These are phyloP conservation scores for Cotesia glomerata DNA, from an alignment of 1,140 invertebrate species.

Conservation along the genomic window DNA sequence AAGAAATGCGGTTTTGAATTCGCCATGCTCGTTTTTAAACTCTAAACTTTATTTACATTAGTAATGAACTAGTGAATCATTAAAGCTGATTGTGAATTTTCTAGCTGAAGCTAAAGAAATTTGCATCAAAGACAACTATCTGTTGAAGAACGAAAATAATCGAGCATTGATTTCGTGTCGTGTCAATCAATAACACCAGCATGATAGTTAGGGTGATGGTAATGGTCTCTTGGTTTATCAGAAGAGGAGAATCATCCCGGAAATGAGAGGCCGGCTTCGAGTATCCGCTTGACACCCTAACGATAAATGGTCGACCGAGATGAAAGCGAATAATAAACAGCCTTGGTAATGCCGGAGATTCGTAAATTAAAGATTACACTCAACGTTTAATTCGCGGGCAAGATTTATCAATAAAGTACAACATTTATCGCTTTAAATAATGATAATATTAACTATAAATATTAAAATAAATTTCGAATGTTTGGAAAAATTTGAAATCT, in stretches of 20 bases:
- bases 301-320: slow-evolving; percentile 2
- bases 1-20: not conserved
- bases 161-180: slow-evolving; percentile 1
- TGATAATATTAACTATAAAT: too few species aligned
- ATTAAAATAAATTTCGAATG: too few species aligned
- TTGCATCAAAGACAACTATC: not conserved
- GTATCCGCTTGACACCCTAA: slow-evolving; percentile 28
- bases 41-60: too few species aligned
- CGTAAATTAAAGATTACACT: slow-evolving; percentile 4
- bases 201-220: slow-evolving; percentile 4
- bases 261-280: slow-evolving; percentile 32
- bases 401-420: not conserved
- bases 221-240: slow-evolving; percentile 5
- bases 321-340: slow-evolving; percentile 26
- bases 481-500: too few species aligned
- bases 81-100: too few species aligned
- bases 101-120: not conserved
- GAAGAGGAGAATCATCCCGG: slow-evolving; percentile 29
- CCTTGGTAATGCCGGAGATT: slow-evolving; percentile 1
- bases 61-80: too few species aligned
- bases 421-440: not conserved
- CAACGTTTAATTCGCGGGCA: not conserved
- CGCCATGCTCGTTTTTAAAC: not conserved
- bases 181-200: not conserved
- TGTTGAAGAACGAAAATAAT: not conserved